These are phyloP conservation scores for Boleophthalmus pectinirostris DNA, from an alignment of 2,113 vertebrate genomes.

Conservation along the genomic window DNA sequence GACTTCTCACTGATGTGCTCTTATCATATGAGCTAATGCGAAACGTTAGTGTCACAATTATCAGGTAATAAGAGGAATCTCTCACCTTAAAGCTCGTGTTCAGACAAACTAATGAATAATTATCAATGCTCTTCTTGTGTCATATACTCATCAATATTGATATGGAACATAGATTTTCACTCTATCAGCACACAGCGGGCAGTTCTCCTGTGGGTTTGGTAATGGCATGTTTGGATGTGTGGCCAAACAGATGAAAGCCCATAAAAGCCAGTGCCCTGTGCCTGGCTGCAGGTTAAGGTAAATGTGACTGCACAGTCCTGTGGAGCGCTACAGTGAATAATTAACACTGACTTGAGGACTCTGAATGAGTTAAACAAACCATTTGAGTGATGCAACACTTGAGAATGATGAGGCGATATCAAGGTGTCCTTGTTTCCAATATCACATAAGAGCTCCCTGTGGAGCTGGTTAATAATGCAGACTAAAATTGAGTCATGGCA, in stretches of 20 bases:
- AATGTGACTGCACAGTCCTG: background rate
- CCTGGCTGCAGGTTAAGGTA: background rate
- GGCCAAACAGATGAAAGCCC: background rate
- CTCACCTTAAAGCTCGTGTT: background rate
- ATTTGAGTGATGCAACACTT: constrained; percentile 4
- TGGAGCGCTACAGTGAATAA: background rate
- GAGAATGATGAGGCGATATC: background rate
- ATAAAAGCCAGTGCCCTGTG: background rate
- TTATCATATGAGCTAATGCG: background rate
- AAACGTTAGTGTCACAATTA: background rate
- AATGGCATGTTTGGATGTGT: background rate
- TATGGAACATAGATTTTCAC: background rate
- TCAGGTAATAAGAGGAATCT: background rate
- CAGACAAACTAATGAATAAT: background rate
- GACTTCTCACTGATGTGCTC: no score
- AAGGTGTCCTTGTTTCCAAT: constrained; percentile 1
- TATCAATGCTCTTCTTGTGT: background rate
- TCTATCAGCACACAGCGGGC: background rate
- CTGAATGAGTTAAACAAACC: constrained; percentile 11
- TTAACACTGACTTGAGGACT: background rate
- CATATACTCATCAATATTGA: constrained; percentile 5
- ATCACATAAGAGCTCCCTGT: background rate
- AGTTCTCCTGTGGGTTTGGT: background rate
- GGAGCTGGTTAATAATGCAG: background rate
- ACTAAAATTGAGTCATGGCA: background rate